Percentiles rank a stretch among this genome's conserved stretches.
phyloP scores from a whole-genome alignment of 1,140 invertebrate genomes.

The Contarinia nasturtii region DNA sequence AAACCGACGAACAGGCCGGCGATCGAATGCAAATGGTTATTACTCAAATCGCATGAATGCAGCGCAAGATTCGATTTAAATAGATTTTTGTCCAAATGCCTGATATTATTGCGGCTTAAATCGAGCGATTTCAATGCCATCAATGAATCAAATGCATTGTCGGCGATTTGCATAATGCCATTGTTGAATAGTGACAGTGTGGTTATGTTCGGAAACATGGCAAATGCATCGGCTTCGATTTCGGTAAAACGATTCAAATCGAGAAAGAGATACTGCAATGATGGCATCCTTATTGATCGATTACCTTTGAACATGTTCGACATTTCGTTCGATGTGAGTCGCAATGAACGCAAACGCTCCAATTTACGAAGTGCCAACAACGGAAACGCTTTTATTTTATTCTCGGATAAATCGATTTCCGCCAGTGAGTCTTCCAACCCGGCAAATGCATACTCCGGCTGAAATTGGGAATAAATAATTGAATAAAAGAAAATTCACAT shows the following conservation, averaged over 20 bases:
- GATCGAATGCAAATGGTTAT: conserved; percentile 75
- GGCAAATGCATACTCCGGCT: conserved; percentile 71
- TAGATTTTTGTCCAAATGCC: conserved; percentile 43
- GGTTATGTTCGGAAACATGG: conserved; percentile 53
- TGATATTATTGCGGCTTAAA: conserved; percentile 72
- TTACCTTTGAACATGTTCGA: conserved; percentile 23
- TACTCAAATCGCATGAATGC: conserved; percentile 64
- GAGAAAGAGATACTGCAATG: conserved; percentile 58
- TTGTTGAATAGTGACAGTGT: conserved; percentile 71
- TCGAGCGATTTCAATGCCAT: conserved; percentile 62
- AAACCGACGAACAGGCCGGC: conserved; percentile 61
- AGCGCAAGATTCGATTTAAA: conserved; percentile 57
- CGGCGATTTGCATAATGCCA: conserved; percentile 55
- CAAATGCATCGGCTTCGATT: conserved; percentile 55
- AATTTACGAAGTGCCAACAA: conserved; percentile 56
- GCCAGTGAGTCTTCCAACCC: conserved; percentile 59
- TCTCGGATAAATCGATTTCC: conserved; percentile 71
- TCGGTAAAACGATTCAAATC: conserved; percentile 68
- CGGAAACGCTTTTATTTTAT: conserved; percentile 63
- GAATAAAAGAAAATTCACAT: too few species aligned
- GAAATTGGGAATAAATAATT: too few species aligned
- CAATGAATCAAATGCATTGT: conserved; percentile 52
- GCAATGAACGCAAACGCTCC: conserved; percentile 46
- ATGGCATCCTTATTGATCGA: conserved; percentile 34
- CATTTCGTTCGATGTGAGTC: conserved; percentile 70